Conservation (phyloP, 2,888 invertebrate species). For the Oeneis ivallda region DNA sequence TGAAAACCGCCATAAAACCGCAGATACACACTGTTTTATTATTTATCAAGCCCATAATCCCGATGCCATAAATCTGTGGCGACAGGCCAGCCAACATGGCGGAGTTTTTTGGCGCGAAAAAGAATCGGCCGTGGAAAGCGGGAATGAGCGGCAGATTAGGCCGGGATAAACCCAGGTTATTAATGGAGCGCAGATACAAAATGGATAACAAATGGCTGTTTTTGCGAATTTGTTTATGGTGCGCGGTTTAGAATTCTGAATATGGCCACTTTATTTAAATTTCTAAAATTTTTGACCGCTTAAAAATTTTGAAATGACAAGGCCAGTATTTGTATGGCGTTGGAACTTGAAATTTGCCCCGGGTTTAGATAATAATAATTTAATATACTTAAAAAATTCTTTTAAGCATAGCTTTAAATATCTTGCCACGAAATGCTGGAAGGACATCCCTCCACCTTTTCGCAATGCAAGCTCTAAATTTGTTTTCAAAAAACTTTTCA, state of each 20-base stretch:
- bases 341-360: too few relatives aligned
- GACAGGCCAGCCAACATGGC: slow-evolving; percentile 65
- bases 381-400: too few relatives aligned
- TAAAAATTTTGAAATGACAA: neutral
- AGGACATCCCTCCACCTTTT: too few relatives aligned
- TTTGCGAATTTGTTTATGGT: slow-evolving; percentile 39
- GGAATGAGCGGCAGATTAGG: slow-evolving; percentile 79
- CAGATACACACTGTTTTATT: slow-evolving; percentile 59
- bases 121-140: slow-evolving; percentile 78
- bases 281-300: neutral
- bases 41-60: slow-evolving; percentile 67
- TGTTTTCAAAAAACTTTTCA: too few relatives aligned
- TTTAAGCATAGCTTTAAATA: too few relatives aligned
- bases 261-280: slow-evolving; percentile 38
- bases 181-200: slow-evolving; percentile 78
- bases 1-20: slow-evolving; percentile 69
- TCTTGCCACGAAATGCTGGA: too few relatives aligned
- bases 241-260: slow-evolving; percentile 28
- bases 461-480: too few relatives aligned
- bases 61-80: slow-evolving; percentile 72
- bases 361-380: too few relatives aligned
- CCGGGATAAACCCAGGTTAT: slow-evolving; percentile 75
- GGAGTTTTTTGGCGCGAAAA: slow-evolving; percentile 71
- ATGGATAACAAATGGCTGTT: slow-evolving; percentile 71
- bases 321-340: too few relatives aligned